Base-by-base conservation (phyloP, 2,888 invertebrate genomes). In the Notocelia uddmanniana region DNA sequence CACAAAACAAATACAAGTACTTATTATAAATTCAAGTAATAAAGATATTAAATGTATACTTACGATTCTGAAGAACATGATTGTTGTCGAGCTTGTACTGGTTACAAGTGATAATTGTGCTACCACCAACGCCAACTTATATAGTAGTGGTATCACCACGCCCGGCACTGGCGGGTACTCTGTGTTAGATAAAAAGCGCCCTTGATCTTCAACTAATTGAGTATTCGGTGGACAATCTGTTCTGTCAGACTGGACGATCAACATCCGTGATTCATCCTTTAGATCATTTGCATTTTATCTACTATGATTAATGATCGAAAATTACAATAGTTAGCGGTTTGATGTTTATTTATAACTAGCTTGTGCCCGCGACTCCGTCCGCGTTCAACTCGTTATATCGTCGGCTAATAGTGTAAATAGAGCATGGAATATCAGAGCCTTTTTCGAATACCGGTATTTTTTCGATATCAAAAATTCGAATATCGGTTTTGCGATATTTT, bases 41-140 rank as follows among this genome's bases (percentile, higher is more conserved):
- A 45, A 45, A 45, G 8, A 41, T 41, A 45, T 45, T 45, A 45
- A 45, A n/a, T 45, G 6, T 8, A 76, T 64, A 81, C 93, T 91
- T 82, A 93, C 93, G 88, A 93, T 80, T 89, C 81, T 91, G 87
- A 86, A 91, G 89, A 92, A 89, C 93, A 93, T 92, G 82, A 81
- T 90, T 82, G 81, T 78, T 77, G 81, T 78, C 82, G 83, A 81
- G 83, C 85, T 91, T 86, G 89, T 80, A 82, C 82, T 83, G 79
- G 79, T 78, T 80, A 81, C 92, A 89, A 92, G 89, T 93, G 92
- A 92, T 93, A 89, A 79, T 80, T 73, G 67, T 77, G 73, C 73
- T 68, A 74, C 69, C 73, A 72, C 68, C 57, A 74, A 80, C 81
- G 80, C 78, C 73, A 77, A 81, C 87, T 90, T 93, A 90, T 93